Conservation (phyloP, 1,140 invertebrate genomes). For the Anoplolepis gracilipes region DNA sequence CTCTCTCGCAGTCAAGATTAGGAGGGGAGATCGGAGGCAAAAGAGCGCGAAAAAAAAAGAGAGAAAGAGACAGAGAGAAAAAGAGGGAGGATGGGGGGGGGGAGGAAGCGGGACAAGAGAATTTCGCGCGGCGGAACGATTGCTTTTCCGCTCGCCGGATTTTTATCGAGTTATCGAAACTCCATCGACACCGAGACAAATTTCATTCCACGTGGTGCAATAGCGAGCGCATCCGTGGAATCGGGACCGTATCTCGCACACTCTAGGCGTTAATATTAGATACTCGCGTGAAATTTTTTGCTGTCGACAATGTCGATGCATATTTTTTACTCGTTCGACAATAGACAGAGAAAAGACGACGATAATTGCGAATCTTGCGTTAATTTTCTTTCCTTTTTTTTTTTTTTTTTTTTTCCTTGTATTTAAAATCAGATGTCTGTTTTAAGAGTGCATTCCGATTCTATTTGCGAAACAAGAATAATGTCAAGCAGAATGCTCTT, state of each 20-base stretch:
- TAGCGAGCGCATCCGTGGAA: constrained; percentile 13
- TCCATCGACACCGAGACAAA: constrained; percentile 63
- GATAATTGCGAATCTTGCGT: too few relatives aligned
- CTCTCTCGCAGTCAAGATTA: constrained; percentile 46
- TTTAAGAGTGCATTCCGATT: too few relatives aligned
- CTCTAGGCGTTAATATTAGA: constrained; percentile 43
- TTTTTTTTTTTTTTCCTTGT: too few relatives aligned
- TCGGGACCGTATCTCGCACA: constrained; percentile 2
- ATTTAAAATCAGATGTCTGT: too few relatives aligned
- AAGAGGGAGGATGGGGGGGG: constrained; percentile 15
- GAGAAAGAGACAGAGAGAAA: not conserved
- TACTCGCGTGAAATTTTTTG: constrained; percentile 30
- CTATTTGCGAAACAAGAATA: too few relatives aligned
- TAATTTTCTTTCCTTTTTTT: too few relatives aligned
- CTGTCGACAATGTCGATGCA: not conserved
- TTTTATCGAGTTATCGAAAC: constrained; percentile 73
- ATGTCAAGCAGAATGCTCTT: too few relatives aligned
- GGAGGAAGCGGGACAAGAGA: not conserved
- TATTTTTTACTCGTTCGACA: not conserved
- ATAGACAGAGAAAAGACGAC: not conserved
- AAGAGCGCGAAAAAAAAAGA: not conserved
- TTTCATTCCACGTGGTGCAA: constrained; percentile 44
- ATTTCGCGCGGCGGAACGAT: constrained; percentile 54
- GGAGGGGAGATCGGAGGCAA: not conserved
- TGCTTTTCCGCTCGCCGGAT: constrained; percentile 62